Evolutionary conservation across 2,888 invertebrate species (phyloP).

Genomic region (Molorchus minor): DNA sequence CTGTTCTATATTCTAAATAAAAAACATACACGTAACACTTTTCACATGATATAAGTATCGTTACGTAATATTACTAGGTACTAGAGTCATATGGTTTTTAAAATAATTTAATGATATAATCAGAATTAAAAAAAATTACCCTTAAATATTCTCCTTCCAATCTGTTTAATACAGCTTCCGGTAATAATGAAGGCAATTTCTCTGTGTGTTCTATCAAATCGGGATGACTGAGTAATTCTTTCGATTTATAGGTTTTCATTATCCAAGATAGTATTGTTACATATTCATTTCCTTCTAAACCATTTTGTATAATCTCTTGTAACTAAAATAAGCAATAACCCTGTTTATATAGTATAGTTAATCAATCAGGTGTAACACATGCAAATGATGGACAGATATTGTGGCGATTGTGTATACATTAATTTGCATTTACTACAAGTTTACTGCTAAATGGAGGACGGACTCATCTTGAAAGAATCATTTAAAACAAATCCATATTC

Average conservation of each 20-base stretch:
- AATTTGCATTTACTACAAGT: too few species aligned
- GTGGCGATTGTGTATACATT: too few species aligned
- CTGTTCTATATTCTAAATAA: constrained; percentile 77
- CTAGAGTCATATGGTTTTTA: too few species aligned
- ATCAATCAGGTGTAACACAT: too few species aligned
- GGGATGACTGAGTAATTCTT: constrained; percentile 87
- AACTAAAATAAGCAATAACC: constrained; percentile 57
- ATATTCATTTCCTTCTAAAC: constrained; percentile 95
- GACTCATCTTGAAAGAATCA: too few species aligned
- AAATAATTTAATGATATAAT: too few species aligned
- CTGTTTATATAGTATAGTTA: neutral
- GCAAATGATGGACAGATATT: too few species aligned
- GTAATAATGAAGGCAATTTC: constrained; percentile 80
- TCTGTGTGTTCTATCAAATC: constrained; percentile 68
- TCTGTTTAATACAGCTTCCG: constrained; percentile 75
- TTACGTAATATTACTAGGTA: too few species aligned
- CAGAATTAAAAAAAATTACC: constrained; percentile 55
- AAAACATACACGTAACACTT: neutral
- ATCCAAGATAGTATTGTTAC: constrained; percentile 94
- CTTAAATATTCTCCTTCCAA: constrained; percentile 85
- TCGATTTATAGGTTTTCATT: constrained; percentile 87
- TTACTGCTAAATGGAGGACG: too few species aligned
- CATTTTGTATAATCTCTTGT: constrained; percentile 86
- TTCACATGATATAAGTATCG: too few species aligned
- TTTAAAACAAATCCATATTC: too few species aligned